Evolutionary conservation across 2,888 invertebrate species (phyloP), one percentile per base, ranked within the genome.

Genomic region (Polydrusus cervinus): DNA sequence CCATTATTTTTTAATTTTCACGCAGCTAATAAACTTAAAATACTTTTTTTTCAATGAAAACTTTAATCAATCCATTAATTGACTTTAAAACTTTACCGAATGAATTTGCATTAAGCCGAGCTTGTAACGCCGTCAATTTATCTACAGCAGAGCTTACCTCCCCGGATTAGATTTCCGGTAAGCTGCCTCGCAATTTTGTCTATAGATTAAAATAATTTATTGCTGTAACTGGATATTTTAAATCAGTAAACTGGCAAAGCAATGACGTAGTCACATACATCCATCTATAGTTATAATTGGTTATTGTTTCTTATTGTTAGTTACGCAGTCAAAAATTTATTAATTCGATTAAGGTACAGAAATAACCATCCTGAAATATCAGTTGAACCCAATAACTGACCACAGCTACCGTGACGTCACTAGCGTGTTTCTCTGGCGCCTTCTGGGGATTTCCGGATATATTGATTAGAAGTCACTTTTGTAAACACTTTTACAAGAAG

Each of bases 81-180:
- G 67, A 68, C 45, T 55, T 40, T 40, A 43, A 67, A 67, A 67
- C 53, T 67, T 68, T 57, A 45, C 45, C 55, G 11, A 43, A n/a
- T 13, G 57, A 55, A 43, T 57, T 57, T 55, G 45, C 57, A 57
- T 68, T 68, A 68, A 68, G 55, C 30, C 45, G 25, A 9, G 25
- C 67, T 68, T 57, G 67, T 68, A 68, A 43, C 25, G 14, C 71
- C 49, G 43, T 61, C 75, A 69, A 57, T 61, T 74, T 65, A 71
- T 71, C 71, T 34, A 34, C 60, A 34, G 51, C 30, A 16, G 30
- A 40, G 55, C 45, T 68, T 68, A 68, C 25, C 16, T 57, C 38
- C 25, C 25, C 18, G 60, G 38, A 73, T 60, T 71, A 68, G 45
- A 34, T 71, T 71, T 64, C 65, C 64, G 64, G 16, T 34, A 16